Conservation (phyloP, 2,113 vertebrate species). For the Lampris incognitus region DNA sequence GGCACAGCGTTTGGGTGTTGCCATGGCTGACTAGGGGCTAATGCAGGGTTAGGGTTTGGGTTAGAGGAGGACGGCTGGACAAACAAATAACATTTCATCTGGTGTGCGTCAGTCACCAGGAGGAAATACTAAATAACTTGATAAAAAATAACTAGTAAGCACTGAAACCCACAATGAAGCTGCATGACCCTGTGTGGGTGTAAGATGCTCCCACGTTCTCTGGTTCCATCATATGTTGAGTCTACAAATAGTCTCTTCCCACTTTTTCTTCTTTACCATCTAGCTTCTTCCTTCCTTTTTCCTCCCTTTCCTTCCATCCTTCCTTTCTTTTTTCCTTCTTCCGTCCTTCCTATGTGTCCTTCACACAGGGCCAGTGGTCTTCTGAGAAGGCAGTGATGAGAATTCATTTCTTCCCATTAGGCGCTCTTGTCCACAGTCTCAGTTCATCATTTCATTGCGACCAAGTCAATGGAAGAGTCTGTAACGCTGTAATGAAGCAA, state of each 20-base stretch:
- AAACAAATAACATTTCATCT: constrained; percentile 75
- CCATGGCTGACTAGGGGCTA: constrained; percentile 67
- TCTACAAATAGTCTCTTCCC: constrained; percentile 52
- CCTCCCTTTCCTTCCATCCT: constrained; percentile 56
- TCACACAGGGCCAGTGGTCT: constrained; percentile 76
- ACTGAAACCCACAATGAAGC: constrained; percentile 62
- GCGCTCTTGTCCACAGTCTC: constrained; percentile 89
- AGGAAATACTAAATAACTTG: constrained; percentile 70
- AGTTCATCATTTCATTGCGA: constrained; percentile 89
- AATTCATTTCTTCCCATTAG: constrained; percentile 94
- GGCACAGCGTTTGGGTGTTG: constrained; percentile 76
- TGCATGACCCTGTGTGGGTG: constrained; percentile 62
- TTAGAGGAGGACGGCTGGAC: constrained; percentile 64
- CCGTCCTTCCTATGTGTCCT: constrained; percentile 68
- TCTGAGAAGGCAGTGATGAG: constrained; percentile 88
- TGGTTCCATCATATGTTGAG: constrained; percentile 60
- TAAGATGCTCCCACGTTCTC: constrained; percentile 61
- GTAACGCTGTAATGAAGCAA: constrained; percentile 89
- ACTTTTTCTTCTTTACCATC: constrained; percentile 22
- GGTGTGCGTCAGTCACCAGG: constrained; percentile 68
- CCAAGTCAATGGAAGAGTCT: constrained; percentile 90
- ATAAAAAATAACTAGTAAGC: constrained; percentile 74
- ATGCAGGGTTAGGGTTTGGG: constrained; percentile 29
- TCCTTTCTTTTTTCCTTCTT: constrained; percentile 56
- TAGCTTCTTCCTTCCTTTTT: constrained; percentile 50